Evolutionary conservation across 35 echinoderm and acorn worm species (phyloP).

Genomic region (Acanthaster planci): DNA sequence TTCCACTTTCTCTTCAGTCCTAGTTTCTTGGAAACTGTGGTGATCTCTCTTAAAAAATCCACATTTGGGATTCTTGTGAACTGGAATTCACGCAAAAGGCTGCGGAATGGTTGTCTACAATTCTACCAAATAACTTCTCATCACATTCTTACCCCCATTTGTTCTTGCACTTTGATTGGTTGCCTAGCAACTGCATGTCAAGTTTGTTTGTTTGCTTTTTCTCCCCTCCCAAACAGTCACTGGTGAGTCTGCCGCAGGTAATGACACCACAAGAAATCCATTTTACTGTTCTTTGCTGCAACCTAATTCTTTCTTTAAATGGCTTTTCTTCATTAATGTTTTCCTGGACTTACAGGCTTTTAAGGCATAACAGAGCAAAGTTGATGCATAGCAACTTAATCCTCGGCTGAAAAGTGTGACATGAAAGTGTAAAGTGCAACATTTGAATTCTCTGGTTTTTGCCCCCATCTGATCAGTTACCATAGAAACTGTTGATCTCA

Average conservation of each 20-base stretch:
- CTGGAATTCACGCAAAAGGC: too few species aligned
- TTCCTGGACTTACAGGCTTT: neutral
- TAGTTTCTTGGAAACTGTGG: too few species aligned
- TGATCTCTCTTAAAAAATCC: too few species aligned
- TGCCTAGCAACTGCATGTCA: conserved; percentile 39
- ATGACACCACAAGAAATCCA: neutral
- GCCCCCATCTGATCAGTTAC: too few species aligned
- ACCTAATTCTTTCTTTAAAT: conserved; percentile 12
- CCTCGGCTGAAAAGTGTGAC: too few species aligned
- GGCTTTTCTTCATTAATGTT: conserved; percentile 16
- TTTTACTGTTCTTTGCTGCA: neutral
- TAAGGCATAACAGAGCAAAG: neutral
- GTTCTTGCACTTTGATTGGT: conserved; percentile 39
- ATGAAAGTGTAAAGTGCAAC: too few species aligned
- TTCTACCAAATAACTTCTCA: conserved; percentile 1
- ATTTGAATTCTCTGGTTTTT: too few species aligned
- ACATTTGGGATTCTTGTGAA: too few species aligned
- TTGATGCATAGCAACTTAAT: neutral
- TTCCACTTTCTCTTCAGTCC: too few species aligned
- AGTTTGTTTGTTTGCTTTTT: conserved; percentile 47
- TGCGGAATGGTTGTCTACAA: too few species aligned
- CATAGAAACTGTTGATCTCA: too few species aligned
- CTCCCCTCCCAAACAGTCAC: conserved; percentile 38
- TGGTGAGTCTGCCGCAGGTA: conserved; percentile 43
- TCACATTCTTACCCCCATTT: neutral